These are phyloP conservation scores for Tortricodes alternella DNA, from an alignment of 2,888 invertebrate genomes.

Conservation along the genomic window DNA sequence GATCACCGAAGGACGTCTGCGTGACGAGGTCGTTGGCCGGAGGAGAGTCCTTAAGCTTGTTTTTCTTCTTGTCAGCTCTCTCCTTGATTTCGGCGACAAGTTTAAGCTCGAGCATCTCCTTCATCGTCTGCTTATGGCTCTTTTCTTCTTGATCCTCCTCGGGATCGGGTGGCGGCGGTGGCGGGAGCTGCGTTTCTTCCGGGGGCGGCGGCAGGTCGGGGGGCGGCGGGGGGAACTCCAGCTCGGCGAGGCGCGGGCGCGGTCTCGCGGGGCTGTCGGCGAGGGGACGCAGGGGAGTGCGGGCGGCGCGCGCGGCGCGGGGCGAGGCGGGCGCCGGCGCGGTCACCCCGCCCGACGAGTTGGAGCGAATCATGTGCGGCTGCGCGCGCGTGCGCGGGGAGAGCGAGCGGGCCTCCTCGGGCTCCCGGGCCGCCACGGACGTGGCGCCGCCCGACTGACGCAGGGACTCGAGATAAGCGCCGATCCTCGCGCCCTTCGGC, in stretches of 20 bases:
- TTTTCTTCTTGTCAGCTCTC: conserved; percentile 86
- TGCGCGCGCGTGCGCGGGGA: conserved; percentile 87
- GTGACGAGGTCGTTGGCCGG: conserved; percentile 51
- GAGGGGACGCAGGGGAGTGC: conserved; percentile 61
- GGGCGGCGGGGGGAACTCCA: conserved; percentile 95
- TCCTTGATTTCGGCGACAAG: conserved; percentile 93
- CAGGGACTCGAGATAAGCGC: conserved; percentile 97
- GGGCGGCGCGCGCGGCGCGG: conserved; percentile 61
- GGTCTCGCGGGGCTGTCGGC: conserved; percentile 87
- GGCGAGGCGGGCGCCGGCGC: conserved; percentile 75
- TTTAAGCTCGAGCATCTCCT: conserved; percentile 92
- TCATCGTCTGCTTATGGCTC: conserved; percentile 82
- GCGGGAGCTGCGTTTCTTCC: conserved; percentile 80
- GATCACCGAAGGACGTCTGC: conserved; percentile 83
- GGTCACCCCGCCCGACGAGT: conserved; percentile 92
- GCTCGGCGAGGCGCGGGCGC: conserved; percentile 89
- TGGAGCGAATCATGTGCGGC: conserved; percentile 94
- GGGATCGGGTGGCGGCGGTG: conserved; percentile 76
- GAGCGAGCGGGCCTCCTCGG: conserved; percentile 77
- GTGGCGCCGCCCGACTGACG: conserved; percentile 77
- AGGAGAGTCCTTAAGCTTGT: conserved; percentile 80
- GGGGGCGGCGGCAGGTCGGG: conserved; percentile 90
- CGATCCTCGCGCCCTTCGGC: conserved; percentile 97
- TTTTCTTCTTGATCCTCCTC: conserved; percentile 58
- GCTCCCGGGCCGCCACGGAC: conserved; percentile 71